These are phyloP conservation scores for Lasius platythorax DNA, from an alignment of 2,888 invertebrate genomes.

Conservation along the genomic window DNA sequence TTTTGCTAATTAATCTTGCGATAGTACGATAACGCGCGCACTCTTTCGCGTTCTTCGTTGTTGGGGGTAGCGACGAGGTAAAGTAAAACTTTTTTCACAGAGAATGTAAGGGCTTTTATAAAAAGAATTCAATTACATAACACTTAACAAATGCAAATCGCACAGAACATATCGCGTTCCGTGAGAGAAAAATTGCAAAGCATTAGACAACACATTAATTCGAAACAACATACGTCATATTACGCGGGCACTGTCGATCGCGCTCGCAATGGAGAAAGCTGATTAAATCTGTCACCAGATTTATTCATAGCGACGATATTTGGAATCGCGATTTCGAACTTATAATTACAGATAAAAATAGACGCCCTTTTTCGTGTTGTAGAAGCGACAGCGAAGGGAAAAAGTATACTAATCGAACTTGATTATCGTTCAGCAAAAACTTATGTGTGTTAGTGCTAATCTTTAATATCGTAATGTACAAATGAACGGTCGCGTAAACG, in stretches of 20 bases:
- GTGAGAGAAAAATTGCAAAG: slow-evolving; percentile 45
- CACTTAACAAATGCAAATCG: slow-evolving; percentile 53
- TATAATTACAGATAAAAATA: slow-evolving; percentile 46
- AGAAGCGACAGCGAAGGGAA: slow-evolving; percentile 19
- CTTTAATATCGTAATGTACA: slow-evolving; percentile 71
- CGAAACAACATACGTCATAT: slow-evolving; percentile 26
- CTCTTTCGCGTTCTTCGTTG: neutral
- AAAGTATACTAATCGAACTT: slow-evolving; percentile 42
- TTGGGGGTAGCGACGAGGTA: slow-evolving; percentile 45
- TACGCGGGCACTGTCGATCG: slow-evolving; percentile 33
- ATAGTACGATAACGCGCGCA: neutral
- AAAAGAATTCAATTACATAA: slow-evolving; percentile 62
- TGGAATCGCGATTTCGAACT: slow-evolving; percentile 2
- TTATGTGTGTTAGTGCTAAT: slow-evolving; percentile 68
- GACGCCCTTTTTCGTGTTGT: slow-evolving; percentile 20
- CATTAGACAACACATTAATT: slow-evolving; percentile 35
- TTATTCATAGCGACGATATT: slow-evolving; percentile 5
- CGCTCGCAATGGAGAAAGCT: slow-evolving; percentile 36
- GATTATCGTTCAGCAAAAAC: slow-evolving; percentile 60
- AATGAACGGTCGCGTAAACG: slow-evolving; percentile 75
- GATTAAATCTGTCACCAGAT: slow-evolving; percentile 15
- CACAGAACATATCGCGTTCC: slow-evolving; percentile 34
- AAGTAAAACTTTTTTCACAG: slow-evolving; percentile 61
- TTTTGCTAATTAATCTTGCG: neutral
- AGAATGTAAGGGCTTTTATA: slow-evolving; percentile 66